Evolutionary conservation across 2,888 invertebrate species (phyloP).

Genomic region (Torymus texanus): DNA sequence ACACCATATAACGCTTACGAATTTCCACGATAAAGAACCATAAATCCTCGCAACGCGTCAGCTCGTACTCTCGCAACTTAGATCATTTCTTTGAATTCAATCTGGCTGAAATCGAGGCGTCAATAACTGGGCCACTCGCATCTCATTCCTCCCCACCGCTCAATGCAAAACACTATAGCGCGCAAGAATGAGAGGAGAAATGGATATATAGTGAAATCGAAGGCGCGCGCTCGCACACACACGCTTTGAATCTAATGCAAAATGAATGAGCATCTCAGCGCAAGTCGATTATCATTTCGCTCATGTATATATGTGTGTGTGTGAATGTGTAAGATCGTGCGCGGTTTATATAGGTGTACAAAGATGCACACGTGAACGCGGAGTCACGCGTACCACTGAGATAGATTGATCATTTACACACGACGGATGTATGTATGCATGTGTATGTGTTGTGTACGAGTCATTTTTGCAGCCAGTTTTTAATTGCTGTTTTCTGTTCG

Average conservation of each 20-base stretch:
- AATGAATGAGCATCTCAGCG: slow-evolving; percentile 38
- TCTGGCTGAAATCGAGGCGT: background rate
- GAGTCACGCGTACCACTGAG: background rate
- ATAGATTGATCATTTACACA: background rate
- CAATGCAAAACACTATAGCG: background rate
- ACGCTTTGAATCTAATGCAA: slow-evolving; percentile 42
- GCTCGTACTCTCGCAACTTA: no score
- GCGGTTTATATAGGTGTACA: background rate
- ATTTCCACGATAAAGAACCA: no score
- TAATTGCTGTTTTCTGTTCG: no score
- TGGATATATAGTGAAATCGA: background rate
- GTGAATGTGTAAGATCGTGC: no score
- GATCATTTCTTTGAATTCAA: background rate
- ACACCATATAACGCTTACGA: no score
- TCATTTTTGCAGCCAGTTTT: no score
- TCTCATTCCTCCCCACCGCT: background rate
- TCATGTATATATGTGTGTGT: background rate
- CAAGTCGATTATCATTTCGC: slow-evolving; percentile 18
- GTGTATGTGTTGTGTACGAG: no score
- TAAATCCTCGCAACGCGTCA: no score
- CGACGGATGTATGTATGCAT: no score
- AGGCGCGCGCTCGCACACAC: background rate
- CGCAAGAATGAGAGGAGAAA: background rate
- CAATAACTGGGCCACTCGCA: slow-evolving; percentile 44
- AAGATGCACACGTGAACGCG: background rate